Evolutionary conservation across 2,113 vertebrate genomes (phyloP).

Genomic region (Datnioides undecimradiatus): DNA sequence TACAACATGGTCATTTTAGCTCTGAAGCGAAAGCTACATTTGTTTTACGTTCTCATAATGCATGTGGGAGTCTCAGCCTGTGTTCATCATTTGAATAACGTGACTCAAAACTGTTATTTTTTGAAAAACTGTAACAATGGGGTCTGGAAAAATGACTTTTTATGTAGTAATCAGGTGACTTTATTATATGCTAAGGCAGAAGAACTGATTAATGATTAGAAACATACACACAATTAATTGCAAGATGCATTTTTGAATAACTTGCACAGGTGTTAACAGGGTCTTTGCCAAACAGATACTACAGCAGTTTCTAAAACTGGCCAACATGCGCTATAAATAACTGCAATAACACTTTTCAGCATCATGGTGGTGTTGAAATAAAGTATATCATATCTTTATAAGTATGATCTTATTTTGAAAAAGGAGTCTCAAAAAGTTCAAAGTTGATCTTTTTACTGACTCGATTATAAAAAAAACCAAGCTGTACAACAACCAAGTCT

Average conservation of each 20-base stretch:
- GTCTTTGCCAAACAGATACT: not conserved
- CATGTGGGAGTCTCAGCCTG: not conserved
- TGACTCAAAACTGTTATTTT: not conserved
- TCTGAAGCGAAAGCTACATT: not conserved
- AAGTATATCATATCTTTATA: no score
- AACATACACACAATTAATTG: not conserved
- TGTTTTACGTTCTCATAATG: not conserved
- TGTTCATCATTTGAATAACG: not conserved
- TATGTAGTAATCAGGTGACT: not conserved
- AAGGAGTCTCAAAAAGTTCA: no score
- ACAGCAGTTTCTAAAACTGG: not conserved
- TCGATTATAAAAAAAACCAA: no score
- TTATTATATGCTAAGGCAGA: not conserved
- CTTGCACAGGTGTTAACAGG: not conserved
- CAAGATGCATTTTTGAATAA: not conserved
- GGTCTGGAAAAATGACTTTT: not conserved
- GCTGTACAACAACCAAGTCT: no score
- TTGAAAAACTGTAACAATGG: not conserved
- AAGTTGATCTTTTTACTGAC: no score
- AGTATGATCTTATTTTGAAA: not conserved
- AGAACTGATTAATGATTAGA: no score
- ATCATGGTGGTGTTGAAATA: no score
- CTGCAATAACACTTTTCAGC: not conserved
- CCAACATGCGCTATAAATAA: not conserved
- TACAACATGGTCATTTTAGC: slow-evolving; percentile 12